Evolutionary conservation across 2,888 invertebrate species (phyloP), one percentile per base, ranked within the genome.

Genomic region (Aradus depressus): DNA sequence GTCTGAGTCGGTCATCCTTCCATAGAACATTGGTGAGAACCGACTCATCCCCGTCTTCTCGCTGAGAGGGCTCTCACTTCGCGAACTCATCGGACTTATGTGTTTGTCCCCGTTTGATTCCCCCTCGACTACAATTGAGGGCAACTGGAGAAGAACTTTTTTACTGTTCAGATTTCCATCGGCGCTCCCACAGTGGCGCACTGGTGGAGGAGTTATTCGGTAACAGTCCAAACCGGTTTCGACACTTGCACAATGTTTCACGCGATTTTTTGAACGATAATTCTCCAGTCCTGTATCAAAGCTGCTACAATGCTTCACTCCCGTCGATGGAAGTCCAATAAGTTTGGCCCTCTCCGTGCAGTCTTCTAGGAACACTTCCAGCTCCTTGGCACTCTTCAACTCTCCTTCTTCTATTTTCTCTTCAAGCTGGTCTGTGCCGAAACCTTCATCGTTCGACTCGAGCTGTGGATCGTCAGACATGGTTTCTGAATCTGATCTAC

Each of bases 51-150:
- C 66, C 42, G 79, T 79, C 61, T 78, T 76, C 65, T 84, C 84
- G 66, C 84, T 84, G 42, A 84, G 68, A 8, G 84, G 84, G 67
- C 83, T 83, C 64, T 84, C 84, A 63, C 84, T 84, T 59, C 84
- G 74, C 14, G 84, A 84, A 66, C 84, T 84, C 50, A 84, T 81
- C 4, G 84, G 84, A 63, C 83, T 83, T 42, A 80, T 56, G 42
- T 50, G 56, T 35, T 50, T 47, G 35, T 55, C 59, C 8, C 23
- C 54, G 28, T 64, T 63, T 21, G 65, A 60, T 58, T 75, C 75
- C 19, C 71, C 66, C 61, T 76, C 74, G 47, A 77, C 73, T 31
- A 75, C 70, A 59, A 77, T 76, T 1, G 80, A 75, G 49, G 81
- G 76, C 58, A 82, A 67, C 61, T 75, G 75, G 35, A 75, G 65